Percentiles rank a stretch among this genome's conserved stretches.
Evolutionary conservation across 1,140 invertebrate genomes (phyloP).

Genomic region (Platorchestia sp.): DNA sequence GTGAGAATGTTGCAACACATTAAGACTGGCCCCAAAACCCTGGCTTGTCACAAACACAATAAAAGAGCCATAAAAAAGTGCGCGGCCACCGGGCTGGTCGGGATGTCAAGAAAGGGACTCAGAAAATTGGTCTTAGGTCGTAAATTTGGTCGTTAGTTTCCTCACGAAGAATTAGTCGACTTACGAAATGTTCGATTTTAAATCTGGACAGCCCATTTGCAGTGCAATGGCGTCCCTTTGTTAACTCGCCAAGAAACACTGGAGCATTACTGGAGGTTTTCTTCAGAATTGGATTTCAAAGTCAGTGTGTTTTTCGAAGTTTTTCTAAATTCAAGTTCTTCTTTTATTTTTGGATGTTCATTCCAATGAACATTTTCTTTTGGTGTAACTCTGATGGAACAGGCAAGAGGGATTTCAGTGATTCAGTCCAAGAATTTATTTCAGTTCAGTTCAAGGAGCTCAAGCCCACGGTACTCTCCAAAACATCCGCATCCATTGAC

Average conservation of each 20-base stretch:
- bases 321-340: not conserved
- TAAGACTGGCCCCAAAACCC: not conserved
- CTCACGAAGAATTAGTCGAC: slow-evolving; percentile 6
- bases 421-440: too few species aligned
- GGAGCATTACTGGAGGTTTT: not conserved
- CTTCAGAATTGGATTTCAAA: not conserved
- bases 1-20: not conserved
- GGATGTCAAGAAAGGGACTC: not conserved
- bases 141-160: slow-evolving; percentile 9
- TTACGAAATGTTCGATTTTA: slow-evolving; percentile 10
- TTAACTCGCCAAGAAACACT: not conserved
- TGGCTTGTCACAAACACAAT: not conserved
- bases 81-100: not conserved
- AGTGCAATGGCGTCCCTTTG: not conserved
- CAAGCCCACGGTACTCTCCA: too few species aligned
- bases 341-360: not conserved
- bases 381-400: not conserved
- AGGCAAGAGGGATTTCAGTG: too few species aligned
- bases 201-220: not conserved
- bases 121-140: not conserved
- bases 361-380: not conserved
- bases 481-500: too few species aligned
- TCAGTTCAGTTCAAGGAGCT: too few species aligned
- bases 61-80: not conserved
- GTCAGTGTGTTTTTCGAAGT: not conserved